Evolutionary conservation across 64 coral and sea anemone species (phyloP).

Genomic region (Platygyra sinensis): DNA sequence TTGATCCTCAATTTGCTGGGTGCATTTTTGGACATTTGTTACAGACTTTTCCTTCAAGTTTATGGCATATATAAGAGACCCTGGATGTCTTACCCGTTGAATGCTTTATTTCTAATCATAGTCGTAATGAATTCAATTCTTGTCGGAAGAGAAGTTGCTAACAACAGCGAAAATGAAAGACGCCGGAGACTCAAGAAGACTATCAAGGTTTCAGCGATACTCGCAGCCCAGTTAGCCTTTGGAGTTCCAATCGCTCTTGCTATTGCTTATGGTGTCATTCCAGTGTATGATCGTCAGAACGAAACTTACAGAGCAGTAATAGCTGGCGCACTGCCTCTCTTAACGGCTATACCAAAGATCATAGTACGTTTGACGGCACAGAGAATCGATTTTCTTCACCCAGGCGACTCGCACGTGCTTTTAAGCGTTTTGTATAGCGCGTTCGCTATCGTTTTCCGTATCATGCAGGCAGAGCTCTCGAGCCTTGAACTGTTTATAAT

Average conservation of each 20-base stretch:
- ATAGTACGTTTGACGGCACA: too few relatives aligned
- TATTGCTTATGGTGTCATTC: constrained; percentile 22
- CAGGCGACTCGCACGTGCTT: too few relatives aligned
- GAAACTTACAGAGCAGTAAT: neutral
- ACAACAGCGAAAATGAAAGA: neutral
- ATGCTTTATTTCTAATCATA: constrained; percentile 36
- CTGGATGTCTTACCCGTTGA: constrained; percentile 76
- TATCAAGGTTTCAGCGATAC: constrained; percentile 12
- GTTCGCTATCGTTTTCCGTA: constrained; percentile 75
- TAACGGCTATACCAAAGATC: too few relatives aligned
- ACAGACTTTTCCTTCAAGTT: too few relatives aligned
- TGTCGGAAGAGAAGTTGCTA: constrained; percentile 34
- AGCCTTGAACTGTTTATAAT: constrained; percentile 62
- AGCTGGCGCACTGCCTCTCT: constrained; percentile 37
- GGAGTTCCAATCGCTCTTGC: neutral
- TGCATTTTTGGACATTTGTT: constrained; percentile 65
- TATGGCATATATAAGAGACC: constrained; percentile 71
- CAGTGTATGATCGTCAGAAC: constrained; percentile 7
- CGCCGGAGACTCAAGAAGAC: too few relatives aligned
- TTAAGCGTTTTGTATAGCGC: too few relatives aligned
- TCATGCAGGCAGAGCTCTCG: constrained; percentile 73
- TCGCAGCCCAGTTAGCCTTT: constrained; percentile 54
- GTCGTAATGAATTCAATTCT: constrained; percentile 36
- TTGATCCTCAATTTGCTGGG: constrained; percentile 57
- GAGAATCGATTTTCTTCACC: too few relatives aligned